Conservation (phyloP, 2,113 vertebrate species). For the Lanius collurio region DNA sequence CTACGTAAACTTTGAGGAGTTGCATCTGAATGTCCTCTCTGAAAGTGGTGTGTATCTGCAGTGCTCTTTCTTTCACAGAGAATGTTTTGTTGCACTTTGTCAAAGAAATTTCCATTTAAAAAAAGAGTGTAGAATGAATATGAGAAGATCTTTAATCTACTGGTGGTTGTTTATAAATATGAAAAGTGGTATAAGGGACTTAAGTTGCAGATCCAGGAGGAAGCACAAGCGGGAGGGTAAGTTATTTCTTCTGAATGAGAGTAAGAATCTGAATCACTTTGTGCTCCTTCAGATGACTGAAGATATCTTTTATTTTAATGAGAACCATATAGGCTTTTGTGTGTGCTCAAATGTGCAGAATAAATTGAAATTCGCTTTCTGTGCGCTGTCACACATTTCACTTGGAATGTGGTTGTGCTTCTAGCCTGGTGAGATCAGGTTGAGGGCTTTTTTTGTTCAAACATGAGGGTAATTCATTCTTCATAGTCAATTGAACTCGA, state of each 20-base stretch:
- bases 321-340: slow-evolving; percentile 58
- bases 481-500: slow-evolving; percentile 44
- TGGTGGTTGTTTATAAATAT: slow-evolving; percentile 3
- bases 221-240: not conserved
- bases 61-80: slow-evolving; percentile 11
- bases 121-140: not conserved
- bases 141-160: slow-evolving; percentile 8
- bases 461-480: slow-evolving; percentile 59
- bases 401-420: slow-evolving; percentile 51
- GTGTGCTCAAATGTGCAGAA: slow-evolving; percentile 46
- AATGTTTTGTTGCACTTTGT: slow-evolving; percentile 30
- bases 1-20: not conserved
- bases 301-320: slow-evolving; percentile 49
- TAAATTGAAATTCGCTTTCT: slow-evolving; percentile 59
- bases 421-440: slow-evolving; percentile 55
- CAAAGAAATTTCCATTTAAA: slow-evolving; percentile 36
- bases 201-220: not conserved
- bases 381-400: slow-evolving; percentile 17
- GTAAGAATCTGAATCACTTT: not conserved
- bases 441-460: slow-evolving; percentile 36
- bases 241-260: not conserved
- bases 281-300: slow-evolving; percentile 15
- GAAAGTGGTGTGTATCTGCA: slow-evolving; percentile 25
- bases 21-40: slow-evolving; percentile 21
- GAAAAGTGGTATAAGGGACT: not conserved